Evolutionary conservation across 1,140 invertebrate genomes (phyloP).

Genomic region (Bathynomus jamesi): DNA sequence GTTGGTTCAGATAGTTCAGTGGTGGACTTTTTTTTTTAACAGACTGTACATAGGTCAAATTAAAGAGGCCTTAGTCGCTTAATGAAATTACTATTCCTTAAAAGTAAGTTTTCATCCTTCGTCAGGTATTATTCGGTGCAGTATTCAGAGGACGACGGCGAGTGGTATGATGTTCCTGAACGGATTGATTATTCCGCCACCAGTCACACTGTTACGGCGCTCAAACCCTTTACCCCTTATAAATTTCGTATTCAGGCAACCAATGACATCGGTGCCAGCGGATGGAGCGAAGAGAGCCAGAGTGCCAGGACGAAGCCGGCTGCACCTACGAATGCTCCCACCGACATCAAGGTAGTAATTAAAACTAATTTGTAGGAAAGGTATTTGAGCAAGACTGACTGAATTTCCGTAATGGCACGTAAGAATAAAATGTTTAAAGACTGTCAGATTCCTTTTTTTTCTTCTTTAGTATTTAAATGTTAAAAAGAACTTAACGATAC

Average conservation of each 20-base stretch:
- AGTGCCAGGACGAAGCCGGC: conserved; percentile 80
- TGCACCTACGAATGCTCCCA: conserved; percentile 68
- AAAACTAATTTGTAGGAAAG: too few relatives aligned
- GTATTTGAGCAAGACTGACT: too few relatives aligned
- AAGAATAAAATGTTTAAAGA: too few relatives aligned
- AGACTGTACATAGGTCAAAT: too few relatives aligned
- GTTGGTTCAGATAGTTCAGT: too few relatives aligned
- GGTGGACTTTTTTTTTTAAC: too few relatives aligned
- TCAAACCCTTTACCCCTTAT: conserved; percentile 85
- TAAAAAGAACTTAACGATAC: too few relatives aligned
- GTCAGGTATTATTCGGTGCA: conserved; percentile 85
- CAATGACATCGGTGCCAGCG: conserved; percentile 89
- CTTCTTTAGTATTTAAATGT: too few relatives aligned
- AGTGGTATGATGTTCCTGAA: conserved; percentile 71
- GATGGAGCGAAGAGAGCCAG: conserved; percentile 80
- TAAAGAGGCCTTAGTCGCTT: neutral
- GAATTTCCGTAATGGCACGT: too few relatives aligned
- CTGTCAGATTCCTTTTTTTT: too few relatives aligned
- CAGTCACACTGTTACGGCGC: conserved; percentile 68
- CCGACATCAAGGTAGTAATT: conserved; percentile 71
- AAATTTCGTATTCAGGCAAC: conserved; percentile 89
- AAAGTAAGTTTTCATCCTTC: conserved; percentile 41
- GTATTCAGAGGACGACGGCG: conserved; percentile 66
- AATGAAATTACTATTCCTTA: too few relatives aligned
- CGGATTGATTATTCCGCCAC: conserved; percentile 72